Evolutionary conservation across 2,113 vertebrate genomes (phyloP).

Genomic region (Istiophorus platypterus): DNA sequence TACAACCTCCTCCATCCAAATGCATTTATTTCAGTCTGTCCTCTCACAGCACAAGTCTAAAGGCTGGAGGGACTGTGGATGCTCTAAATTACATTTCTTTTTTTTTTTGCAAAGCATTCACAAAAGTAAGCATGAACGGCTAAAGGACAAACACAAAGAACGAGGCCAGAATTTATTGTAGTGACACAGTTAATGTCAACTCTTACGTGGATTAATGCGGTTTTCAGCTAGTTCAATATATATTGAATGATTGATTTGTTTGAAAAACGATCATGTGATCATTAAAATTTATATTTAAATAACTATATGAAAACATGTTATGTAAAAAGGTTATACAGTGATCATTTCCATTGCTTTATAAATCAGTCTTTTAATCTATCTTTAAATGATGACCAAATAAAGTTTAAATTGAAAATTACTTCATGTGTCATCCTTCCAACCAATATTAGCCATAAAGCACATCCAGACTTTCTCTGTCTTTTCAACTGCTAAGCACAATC

Average conservation of each 20-base stretch:
- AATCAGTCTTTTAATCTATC: no score
- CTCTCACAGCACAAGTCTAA: slow-evolving; percentile 46
- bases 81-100: slow-evolving; percentile 44
- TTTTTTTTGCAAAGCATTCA: slow-evolving; percentile 46
- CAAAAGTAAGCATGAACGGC: slow-evolving; percentile 33
- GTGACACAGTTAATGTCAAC: slow-evolving; percentile 41
- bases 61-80: slow-evolving; percentile 40
- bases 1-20: slow-evolving; percentile 67
- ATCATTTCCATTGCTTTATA: not conserved
- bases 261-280: not conserved
- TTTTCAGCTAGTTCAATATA: slow-evolving; percentile 37
- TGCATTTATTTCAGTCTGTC: slow-evolving; percentile 50
- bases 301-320: not conserved
- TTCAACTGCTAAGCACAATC: not conserved
- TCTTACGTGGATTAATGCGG: slow-evolving; percentile 35
- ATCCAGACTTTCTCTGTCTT: not conserved
- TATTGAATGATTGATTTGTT: not conserved
- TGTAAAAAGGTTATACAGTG: not conserved
- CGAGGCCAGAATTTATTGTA: slow-evolving; percentile 34
- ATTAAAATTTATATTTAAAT: not conserved
- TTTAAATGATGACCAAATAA: no score
- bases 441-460: not conserved
- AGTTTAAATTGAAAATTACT: not conserved
- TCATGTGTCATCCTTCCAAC: not conserved
- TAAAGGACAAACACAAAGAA: slow-evolving; percentile 45